phyloP scores from a whole-genome alignment of 1,140 invertebrate genomes.

The Diorhabda carinulata region DNA sequence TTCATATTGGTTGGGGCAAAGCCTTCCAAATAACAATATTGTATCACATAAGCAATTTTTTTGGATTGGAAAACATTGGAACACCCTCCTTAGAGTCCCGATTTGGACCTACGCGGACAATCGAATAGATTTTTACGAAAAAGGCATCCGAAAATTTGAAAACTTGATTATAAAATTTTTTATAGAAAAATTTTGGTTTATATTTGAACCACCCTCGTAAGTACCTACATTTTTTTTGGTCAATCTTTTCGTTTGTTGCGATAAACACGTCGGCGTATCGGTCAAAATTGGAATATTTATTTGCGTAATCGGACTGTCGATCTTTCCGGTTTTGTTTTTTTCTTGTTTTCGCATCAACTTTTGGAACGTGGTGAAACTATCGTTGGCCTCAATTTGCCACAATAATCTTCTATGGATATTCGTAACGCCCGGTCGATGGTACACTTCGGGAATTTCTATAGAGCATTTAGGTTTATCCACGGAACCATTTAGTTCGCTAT shows the following conservation, averaged over 20 bases:
- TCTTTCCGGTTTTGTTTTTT: slow-evolving; percentile 16
- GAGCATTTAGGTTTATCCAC: neutral
- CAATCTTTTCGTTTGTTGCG: neutral
- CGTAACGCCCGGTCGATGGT: slow-evolving; percentile 25
- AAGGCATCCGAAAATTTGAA: no score
- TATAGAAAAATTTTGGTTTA: no score
- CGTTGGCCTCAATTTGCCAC: slow-evolving; percentile 30
- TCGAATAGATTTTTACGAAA: no score
- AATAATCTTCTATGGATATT: slow-evolving; percentile 31
- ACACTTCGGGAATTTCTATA: slow-evolving; percentile 26
- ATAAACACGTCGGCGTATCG: neutral
- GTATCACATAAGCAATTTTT: no score
- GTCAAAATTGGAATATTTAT: slow-evolving; percentile 6
- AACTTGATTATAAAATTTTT: no score
- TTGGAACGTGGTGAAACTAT: slow-evolving; percentile 36
- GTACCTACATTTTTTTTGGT: neutral
- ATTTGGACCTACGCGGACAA: no score
- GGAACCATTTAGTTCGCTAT: no score
- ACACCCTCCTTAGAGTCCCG: no score
- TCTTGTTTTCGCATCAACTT: slow-evolving; percentile 26
- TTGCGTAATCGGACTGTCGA: neutral
- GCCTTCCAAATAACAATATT: no score
- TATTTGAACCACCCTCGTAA: no score
- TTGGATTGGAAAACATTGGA: no score
- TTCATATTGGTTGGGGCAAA: no score